Evolutionary conservation across 2,113 vertebrate genomes (phyloP), one percentile per base, ranked within the genome.

Genomic region (Anguilla japonica): DNA sequence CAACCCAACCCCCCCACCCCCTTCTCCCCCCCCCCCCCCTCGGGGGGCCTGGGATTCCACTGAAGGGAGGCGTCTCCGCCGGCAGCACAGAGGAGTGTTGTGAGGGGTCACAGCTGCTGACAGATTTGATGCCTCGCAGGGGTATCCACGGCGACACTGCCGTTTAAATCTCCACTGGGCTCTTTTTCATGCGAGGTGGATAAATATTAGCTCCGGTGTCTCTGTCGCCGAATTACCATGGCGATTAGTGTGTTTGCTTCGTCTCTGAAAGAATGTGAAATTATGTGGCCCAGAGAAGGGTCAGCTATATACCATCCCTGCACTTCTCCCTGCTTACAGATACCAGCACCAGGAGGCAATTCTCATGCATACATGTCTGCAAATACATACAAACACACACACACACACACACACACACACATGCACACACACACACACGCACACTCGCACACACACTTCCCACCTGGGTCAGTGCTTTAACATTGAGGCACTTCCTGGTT

Each of bases 171-270:
- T 29, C 57, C 87, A 84, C 71, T 84, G 87, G 56, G 16, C 75
- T 29, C 46, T 80, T 84, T 67, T 81, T 80, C 53, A 84, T 75
- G 18, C 3, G 39, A 15, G 82, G 79, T 46, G 75, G 79, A 83
- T 84, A 87, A 87, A 84, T 79, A 85, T 85, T 85, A 56, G 75
- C 18, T 67, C 50, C 26, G 57, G 39, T 16, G 29, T 39, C 82
- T 41, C 40, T 43, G 57, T 75, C 83, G 20, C 34, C 11, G 63
- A 80, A 87, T 87, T 84, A 81, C n/a, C 46, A 39, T 46, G 40
- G 9, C 22, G 29, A 79, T 87, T 71, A 63, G 71, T 50, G 56
- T 34, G 84, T 85, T 80, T 79, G 43, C 75, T 79, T 20, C 29
- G 29, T 85, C 29, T 79, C 46, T 18, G 46, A 50, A 80, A n/a